Percentiles rank a stretch among this genome's conserved stretches.
phyloP scores from a whole-genome alignment of 2,113 vertebrate species.

The Amia ocellicauda region DNA sequence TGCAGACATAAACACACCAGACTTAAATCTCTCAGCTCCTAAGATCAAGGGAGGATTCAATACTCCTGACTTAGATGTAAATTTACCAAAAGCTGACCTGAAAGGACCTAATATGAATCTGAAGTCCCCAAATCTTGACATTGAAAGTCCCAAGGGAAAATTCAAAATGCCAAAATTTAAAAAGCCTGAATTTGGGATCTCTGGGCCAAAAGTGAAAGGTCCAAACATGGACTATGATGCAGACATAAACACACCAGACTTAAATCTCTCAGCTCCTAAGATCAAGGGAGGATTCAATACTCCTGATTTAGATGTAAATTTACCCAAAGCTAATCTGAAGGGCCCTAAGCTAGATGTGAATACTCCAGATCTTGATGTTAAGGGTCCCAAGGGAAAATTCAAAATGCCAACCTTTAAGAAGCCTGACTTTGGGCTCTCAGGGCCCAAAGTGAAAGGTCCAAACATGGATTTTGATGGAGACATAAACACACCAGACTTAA shows the following conservation, averaged over 20 bases:
- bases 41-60: slow-evolving; percentile 37
- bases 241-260: not conserved
- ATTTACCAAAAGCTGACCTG: slow-evolving; percentile 33
- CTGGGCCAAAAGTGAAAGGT: not conserved
- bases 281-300: slow-evolving; percentile 3
- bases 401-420: not conserved
- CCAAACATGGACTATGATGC: not conserved
- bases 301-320: slow-evolving; percentile 6
- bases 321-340: not conserved
- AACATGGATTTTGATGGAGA: not conserved
- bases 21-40: slow-evolving; percentile 43
- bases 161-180: slow-evolving; percentile 18
- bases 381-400: not conserved
- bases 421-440: not conserved
- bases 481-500: slow-evolving; percentile 1
- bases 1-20: slow-evolving; percentile 35
- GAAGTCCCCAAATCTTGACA: too few relatives aligned
- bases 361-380: not conserved
- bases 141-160: not conserved
- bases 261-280: not conserved
- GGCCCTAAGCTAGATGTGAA: not conserved
- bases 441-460: not conserved
- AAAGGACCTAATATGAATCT: slow-evolving; percentile 34
- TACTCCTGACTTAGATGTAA: slow-evolving; percentile 36
- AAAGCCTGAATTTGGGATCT: slow-evolving; percentile 1